phyloP scores from a whole-genome alignment of 2,888 invertebrate species.

The Ophion costatus region DNA sequence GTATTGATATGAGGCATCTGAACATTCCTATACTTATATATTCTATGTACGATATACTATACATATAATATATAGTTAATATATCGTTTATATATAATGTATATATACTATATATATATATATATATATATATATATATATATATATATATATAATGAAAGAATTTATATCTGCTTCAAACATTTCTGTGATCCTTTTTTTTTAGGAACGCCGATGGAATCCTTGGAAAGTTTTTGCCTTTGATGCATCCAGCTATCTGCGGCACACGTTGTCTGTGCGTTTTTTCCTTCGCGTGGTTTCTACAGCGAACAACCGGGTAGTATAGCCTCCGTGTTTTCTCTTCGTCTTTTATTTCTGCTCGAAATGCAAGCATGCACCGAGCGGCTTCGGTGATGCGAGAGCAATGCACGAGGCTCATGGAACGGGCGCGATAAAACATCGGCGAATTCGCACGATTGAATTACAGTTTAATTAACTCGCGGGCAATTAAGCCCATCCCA shows the following conservation, averaged over 20 bases:
- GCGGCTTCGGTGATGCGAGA: conserved; percentile 56
- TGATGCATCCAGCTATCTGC: neutral
- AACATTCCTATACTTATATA: no score
- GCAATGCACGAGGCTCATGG: conserved; percentile 62
- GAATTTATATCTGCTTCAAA: neutral
- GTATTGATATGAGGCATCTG: no score
- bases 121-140: no score
- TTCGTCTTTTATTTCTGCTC: conserved; percentile 27
- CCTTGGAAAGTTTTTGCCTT: neutral
- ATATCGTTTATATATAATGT: no score
- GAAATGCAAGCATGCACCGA: conserved; percentile 59
- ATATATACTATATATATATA: no score
- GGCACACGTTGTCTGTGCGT: conserved; percentile 1
- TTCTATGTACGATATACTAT: no score
- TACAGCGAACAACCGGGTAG: neutral
- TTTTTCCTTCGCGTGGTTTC: conserved; percentile 1
- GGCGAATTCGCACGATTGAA: conserved; percentile 82
- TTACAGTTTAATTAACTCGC: conserved; percentile 83
- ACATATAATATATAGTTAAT: no score
- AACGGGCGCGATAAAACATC: conserved; percentile 79
- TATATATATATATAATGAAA: neutral
- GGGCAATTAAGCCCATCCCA: conserved; percentile 79
- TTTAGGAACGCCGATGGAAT: neutral
- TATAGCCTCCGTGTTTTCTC: neutral
- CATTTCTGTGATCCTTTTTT: neutral